Base-by-base conservation (phyloP, 2,888 invertebrate genomes). In the Agapetus fuscipes region DNA sequence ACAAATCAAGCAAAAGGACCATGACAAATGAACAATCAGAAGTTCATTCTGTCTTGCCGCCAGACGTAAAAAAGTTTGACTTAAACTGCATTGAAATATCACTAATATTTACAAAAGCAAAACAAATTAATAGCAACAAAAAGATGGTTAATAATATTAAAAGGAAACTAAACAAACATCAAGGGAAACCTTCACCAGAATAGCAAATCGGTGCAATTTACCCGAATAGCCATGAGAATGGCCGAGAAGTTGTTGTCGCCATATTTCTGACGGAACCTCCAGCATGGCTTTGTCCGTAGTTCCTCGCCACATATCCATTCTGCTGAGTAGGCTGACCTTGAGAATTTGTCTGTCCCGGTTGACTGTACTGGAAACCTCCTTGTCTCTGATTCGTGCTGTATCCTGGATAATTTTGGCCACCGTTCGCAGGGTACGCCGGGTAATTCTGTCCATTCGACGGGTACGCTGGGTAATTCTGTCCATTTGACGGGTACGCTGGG, bases 141-240 rank as follows among this genome's bases (percentile, higher is more conserved):
- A n/a, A n/a, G n/a, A n/a, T n/a, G n/a, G n/a, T n/a, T n/a, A n/a
- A n/a, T n/a, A n/a, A n/a, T n/a, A n/a, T n/a, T n/a, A n/a, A n/a
- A n/a, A n/a, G n/a, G n/a, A n/a, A n/a, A n/a, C n/a, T n/a, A n/a
- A n/a, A n/a, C n/a, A n/a, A n/a, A n/a, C n/a, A n/a, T n/a, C n/a
- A n/a, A n/a, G n/a, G n/a, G n/a, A n/a, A n/a, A n/a, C n/a, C n/a
- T n/a, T n/a, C n/a, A n/a, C n/a, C n/a, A n/a, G n/a, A n/a, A n/a
- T n/a, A n/a, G n/a, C n/a, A n/a, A n/a, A n/a, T n/a, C n/a, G n/a
- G n/a, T n/a, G n/a, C 14, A 27, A 60, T 59, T 70, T 70, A 70
- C 70, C 70, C 64, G 59, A 64, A 54, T 44, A 61, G 64, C 68
- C 68, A 68, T 48, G 68, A 68, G 51, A 67, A 70, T 35, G 56